Evolutionary conservation across 2,888 invertebrate species (phyloP).

Genomic region (Microctonus hyperodae): DNA sequence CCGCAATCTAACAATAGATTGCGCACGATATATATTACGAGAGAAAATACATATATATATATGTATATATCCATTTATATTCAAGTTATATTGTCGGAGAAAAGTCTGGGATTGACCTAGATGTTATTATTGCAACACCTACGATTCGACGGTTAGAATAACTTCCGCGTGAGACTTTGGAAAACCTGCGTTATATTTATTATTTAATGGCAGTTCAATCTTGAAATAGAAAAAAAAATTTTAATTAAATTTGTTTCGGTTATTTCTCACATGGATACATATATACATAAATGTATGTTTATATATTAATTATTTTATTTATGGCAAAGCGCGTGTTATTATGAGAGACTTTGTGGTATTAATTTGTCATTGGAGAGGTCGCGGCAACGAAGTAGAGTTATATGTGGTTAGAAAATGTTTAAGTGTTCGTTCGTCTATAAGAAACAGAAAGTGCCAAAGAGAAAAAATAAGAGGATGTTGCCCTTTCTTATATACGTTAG

Average conservation of each 20-base stretch:
- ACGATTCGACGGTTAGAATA: not conserved
- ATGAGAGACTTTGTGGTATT: not conserved
- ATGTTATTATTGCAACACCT: not conserved
- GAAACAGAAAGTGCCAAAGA: not conserved
- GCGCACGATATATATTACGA: not conserved
- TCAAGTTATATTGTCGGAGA: not conserved
- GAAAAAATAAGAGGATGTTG: not conserved
- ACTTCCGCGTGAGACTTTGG: not conserved
- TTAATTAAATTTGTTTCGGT: not conserved
- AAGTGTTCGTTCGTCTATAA: not conserved
- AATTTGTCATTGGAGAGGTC: not conserved
- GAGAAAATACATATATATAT: not conserved
- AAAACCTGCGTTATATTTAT: not conserved
- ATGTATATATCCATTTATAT: not conserved
- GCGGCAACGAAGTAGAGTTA: not conserved
- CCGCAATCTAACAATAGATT: not conserved
- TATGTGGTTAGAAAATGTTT: constrained; percentile 5
- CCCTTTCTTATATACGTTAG: not conserved
- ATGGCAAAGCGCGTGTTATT: not conserved
- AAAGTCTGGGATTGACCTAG: constrained; percentile 5
- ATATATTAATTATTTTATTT: too few relatives aligned
- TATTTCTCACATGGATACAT: not conserved
- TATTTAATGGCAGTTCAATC: not conserved
- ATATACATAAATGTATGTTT: too few relatives aligned
- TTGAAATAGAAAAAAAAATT: too few relatives aligned